Evolutionary conservation across 2,797 vertebrate genomes (phyloP), one percentile per base, ranked within the genome.

Genomic region (Coranthus polyacanthus): DNA sequence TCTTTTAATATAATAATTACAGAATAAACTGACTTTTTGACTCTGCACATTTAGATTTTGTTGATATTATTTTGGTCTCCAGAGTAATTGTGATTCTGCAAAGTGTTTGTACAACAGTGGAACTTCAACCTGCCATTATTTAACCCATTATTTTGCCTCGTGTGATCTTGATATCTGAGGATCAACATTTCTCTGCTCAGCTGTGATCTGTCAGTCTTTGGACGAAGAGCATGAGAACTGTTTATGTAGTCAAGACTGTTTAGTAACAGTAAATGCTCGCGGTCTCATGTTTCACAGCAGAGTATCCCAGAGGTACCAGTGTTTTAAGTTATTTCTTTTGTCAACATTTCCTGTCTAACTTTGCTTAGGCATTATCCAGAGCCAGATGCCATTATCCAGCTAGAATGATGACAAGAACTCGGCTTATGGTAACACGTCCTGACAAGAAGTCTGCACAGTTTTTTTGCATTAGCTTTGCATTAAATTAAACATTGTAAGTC

Each of bases 221-320:
- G 53, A 75, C 68, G 13, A 50, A 51, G 50, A 76, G 54, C 66
- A n/a, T 73, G 67, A 61, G 63, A 82, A 83, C n/a, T 68, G 61
- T 81, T 81, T 77, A 22, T 41, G 39, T 26, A 50, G 78, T 53
- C n/a, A 47, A 10, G 68, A 52, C 51, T 45, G 56, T 50, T 50
- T 16, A 51, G 51, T 39, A 50, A 68, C 57, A 60, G 26, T 34
- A 21, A 70, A 47, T 6, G 3, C 24, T 69, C 39, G 11, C 21
- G 52, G 29, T 38, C 62, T 78, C 72, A 54, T 11, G 46, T 73
- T 71, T 79, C 75, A 45, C 38, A 20, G 44, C 0, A 0, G 13
- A 8, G 10, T 39, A 17, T 64, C 62, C 71, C 68, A 54, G 68
- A 61, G 59, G 69, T 41, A 16, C 16, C 58, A 37, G 37, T 2